These are phyloP conservation scores for Microplitis mediator DNA, from an alignment of 1,140 invertebrate species.

Conservation along the genomic window DNA sequence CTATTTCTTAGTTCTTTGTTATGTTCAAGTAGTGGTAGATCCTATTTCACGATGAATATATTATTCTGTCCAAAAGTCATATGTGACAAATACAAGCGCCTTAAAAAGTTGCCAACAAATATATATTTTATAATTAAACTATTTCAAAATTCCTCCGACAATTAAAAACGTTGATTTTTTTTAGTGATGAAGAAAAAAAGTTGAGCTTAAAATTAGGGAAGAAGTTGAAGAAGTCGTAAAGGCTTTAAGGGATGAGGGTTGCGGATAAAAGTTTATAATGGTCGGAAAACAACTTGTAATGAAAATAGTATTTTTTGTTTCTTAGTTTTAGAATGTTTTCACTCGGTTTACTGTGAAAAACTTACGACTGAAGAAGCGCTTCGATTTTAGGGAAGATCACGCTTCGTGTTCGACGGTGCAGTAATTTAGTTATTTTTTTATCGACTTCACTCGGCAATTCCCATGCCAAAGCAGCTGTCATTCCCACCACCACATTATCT, in stretches of 20 bases:
- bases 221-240: too few species aligned
- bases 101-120: not conserved
- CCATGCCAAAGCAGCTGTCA: slow-evolving; percentile 60
- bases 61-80: not conserved
- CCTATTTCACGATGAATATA: not conserved
- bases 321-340: not conserved
- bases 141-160: too few species aligned
- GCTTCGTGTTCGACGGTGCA: slow-evolving; percentile 53
- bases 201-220: too few species aligned
- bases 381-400: slow-evolving; percentile 59
- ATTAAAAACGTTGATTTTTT: too few species aligned
- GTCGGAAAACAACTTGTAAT: not conserved
- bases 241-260: too few species aligned
- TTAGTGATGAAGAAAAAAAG: too few species aligned
- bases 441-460: slow-evolving; percentile 58
- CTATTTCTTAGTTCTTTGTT: too few species aligned
- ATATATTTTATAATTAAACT: too few species aligned
- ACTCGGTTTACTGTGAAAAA: slow-evolving; percentile 17
- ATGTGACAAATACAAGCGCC: slow-evolving; percentile 11
- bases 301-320: not conserved
- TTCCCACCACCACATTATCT: slow-evolving; percentile 53
- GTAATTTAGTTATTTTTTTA: slow-evolving; percentile 45
- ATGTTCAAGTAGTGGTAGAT: too few species aligned
- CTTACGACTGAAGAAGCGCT: slow-evolving; percentile 59
- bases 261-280: too few species aligned